Evolutionary conservation across 2,113 vertebrate species (phyloP).

Genomic region (Rhagologus leucostigma): DNA sequence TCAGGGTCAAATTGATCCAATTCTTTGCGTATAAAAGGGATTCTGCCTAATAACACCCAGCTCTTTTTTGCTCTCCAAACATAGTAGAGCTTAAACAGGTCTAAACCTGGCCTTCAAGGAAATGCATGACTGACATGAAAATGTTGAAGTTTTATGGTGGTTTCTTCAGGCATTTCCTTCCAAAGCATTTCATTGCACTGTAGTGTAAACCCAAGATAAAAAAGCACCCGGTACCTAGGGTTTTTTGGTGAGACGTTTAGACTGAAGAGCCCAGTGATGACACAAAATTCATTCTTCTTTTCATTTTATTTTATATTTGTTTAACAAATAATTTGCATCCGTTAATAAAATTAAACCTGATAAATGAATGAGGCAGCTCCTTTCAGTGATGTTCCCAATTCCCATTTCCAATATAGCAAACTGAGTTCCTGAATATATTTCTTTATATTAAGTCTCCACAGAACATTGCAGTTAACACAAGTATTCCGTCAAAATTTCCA

Average conservation of each 20-base stretch:
- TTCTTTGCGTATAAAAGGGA: conserved; percentile 63
- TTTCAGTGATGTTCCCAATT: conserved; percentile 4
- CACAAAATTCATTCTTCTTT: conserved; percentile 30
- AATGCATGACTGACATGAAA: conserved; percentile 61
- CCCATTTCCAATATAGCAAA: neutral
- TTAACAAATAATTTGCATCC: conserved; percentile 58
- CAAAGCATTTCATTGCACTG: neutral
- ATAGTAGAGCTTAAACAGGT: conserved; percentile 65
- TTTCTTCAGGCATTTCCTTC: conserved; percentile 55
- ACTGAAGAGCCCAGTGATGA: neutral
- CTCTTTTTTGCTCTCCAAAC: conserved; percentile 58
- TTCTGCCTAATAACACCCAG: conserved; percentile 62
- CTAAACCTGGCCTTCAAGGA: conserved; percentile 51
- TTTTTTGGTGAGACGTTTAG: neutral
- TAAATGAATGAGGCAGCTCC: conserved; percentile 13
- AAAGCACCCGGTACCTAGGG: neutral
- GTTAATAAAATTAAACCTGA: conserved; percentile 66
- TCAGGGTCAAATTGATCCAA: conserved; percentile 69
- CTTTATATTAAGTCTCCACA: conserved; percentile 17
- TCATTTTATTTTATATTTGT: conserved; percentile 55
- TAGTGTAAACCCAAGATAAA: conserved; percentile 41
- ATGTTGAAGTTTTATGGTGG: conserved; percentile 35
- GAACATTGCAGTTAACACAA: conserved; percentile 8
- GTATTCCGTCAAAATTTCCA: conserved; percentile 23
- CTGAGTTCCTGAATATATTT: conserved; percentile 12